A percentile compares a stretch with the other conserved stretches of the same genome.
phyloP scores from a whole-genome alignment of 2,888 invertebrate species.

The Dastarcus helophoroides region DNA sequence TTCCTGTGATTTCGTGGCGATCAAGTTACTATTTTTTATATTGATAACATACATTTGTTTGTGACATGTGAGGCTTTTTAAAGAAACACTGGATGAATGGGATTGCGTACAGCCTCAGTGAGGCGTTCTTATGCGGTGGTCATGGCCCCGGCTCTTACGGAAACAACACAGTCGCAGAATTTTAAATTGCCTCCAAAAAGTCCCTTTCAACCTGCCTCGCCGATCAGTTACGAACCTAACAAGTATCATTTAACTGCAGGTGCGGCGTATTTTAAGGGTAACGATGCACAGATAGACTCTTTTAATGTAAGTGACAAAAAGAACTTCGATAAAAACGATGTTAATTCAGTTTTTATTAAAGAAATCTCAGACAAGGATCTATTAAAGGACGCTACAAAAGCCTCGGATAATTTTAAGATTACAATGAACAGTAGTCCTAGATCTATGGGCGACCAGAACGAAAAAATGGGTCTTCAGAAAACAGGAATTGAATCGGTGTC shows the following conservation, averaged over 20 bases:
- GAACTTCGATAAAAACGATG: constrained; percentile 1
- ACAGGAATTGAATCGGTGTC: constrained; percentile 44
- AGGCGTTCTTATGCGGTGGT: constrained; percentile 54
- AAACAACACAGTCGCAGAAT: constrained; percentile 45
- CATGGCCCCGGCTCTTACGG: constrained; percentile 92
- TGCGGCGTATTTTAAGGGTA: constrained; percentile 15
- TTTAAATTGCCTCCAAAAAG: constrained; percentile 35
- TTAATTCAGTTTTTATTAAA: constrained; percentile 7
- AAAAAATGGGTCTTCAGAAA: constrained; percentile 41
- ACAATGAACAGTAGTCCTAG: constrained; percentile 42
- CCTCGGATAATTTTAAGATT: constrained; percentile 31
- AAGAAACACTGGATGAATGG: constrained; percentile 39
- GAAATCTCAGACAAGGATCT: constrained; percentile 6
- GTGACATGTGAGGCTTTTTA: constrained; percentile 25
- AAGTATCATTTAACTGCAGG: constrained; percentile 19
- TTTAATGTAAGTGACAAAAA: background rate
- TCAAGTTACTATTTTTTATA: constrained; percentile 17
- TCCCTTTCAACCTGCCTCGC: constrained; percentile 25
- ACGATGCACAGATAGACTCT: constrained; percentile 12
- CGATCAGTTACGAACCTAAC: constrained; percentile 24
- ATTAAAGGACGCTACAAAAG: constrained; percentile 10
- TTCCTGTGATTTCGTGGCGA: constrained; percentile 14
- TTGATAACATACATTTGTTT: constrained; percentile 14
- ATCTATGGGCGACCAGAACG: constrained; percentile 46
- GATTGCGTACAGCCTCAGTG: constrained; percentile 41